Evolutionary conservation across 1,140 invertebrate species (phyloP), one percentile per base, ranked within the genome.

Genomic region (Lepidurus packardi): DNA sequence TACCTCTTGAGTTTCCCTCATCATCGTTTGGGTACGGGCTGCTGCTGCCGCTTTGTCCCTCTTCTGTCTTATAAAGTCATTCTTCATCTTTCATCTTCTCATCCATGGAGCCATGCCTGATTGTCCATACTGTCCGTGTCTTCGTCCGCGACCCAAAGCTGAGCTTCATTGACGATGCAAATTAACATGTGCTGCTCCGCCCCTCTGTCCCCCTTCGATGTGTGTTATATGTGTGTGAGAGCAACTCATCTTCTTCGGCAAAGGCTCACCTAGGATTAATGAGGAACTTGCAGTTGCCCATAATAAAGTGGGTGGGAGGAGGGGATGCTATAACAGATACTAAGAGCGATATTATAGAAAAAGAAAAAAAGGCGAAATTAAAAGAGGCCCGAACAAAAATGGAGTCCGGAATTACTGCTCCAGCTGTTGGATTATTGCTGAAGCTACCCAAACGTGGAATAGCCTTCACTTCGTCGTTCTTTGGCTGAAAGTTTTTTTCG

Each of bases 61-160:
- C 21, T 21, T 21, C 16, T 65, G 53, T 65, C 53, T 65, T 65
- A 65, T 65, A 9, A 65, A 65, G 53, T 65, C 53, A n/a, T 16
- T 65, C 34, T 34, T 34, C 53, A 65, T 65, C 53, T 21, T 65
- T 65, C 53, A 65, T 65, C 53, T 65, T 65, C 9, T 65, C 53
- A n/a, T 65, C 16, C 45, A 47, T 65, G 53, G 53, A n/a, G 16
- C 45, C 53, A 65, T n/a, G 53, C 53, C 21, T 65, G 53, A 65
- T 65, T 65, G 53, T 65, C 53, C 53, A 65, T 65, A 65, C 53
- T 65, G 53, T 21, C 53, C 53, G n/a, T 65, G 53, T 65, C 53
- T n/a, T 13, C 21, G 53, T 65, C 53, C 53, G 53, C 53, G 53
- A 65, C 53, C 53, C 53, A 65, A 65, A 65, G n/a, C 53, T 65